Evolutionary conservation across 2,797 vertebrate genomes (phyloP).

Genomic region (Gymnocypris eckloni): DNA sequence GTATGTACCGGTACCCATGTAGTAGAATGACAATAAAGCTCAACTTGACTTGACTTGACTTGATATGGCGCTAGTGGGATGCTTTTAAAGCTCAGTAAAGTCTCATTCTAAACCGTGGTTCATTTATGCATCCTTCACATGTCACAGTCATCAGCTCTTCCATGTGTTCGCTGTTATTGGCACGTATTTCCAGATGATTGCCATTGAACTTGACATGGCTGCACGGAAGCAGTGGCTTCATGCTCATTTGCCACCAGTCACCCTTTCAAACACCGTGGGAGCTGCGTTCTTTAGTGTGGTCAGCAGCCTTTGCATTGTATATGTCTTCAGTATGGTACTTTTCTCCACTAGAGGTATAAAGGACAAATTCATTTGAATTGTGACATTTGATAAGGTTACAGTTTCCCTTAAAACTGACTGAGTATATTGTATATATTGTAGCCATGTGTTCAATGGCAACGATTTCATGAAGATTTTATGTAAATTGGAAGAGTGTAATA

Average conservation of each 20-base stretch:
- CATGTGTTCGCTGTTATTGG: conserved; percentile 87
- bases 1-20: too few species aligned
- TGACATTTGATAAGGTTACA: conserved; percentile 34
- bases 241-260: conserved; percentile 70
- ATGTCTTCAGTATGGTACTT: conserved; percentile 80
- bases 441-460: background rate
- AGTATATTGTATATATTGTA: background rate
- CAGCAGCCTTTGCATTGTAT: conserved; percentile 78
- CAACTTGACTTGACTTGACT: too few species aligned
- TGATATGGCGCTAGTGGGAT: background rate
- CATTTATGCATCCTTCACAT: conserved; percentile 69
- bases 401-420: background rate
- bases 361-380: conserved; percentile 11
- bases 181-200: conserved; percentile 90
- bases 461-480: conserved; percentile 10
- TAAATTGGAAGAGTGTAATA: background rate
- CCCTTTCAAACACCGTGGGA: conserved; percentile 75
- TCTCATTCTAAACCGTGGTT: background rate
- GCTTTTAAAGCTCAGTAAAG: background rate
- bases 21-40: too few species aligned
- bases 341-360: conserved; percentile 58
- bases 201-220: conserved; percentile 86
- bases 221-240: conserved; percentile 75
- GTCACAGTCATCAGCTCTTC: conserved; percentile 97
- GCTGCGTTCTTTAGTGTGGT: conserved; percentile 69